phyloP scores from a whole-genome alignment of 2,888 invertebrate genomes.

The Hemistola chrysoprasaria region DNA sequence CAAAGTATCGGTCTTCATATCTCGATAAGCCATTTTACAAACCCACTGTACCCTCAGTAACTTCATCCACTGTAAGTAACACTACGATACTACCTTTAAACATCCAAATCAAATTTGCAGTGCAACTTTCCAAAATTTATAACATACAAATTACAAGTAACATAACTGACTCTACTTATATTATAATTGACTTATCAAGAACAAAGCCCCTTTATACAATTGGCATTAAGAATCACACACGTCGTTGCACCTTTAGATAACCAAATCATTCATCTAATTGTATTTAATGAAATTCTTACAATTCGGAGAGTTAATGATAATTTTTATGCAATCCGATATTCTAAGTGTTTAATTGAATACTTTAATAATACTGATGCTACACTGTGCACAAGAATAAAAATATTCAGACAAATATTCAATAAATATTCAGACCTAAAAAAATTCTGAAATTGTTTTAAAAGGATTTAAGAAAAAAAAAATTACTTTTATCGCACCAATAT shows the following conservation, averaged over 20 bases:
- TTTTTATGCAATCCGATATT: no score
- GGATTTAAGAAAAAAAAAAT: no score
- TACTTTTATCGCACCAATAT: no score
- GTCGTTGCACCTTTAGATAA: slow-evolving; percentile 33
- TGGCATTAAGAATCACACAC: slow-evolving; percentile 51
- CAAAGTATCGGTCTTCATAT: slow-evolving; percentile 80
- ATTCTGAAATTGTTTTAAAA: no score
- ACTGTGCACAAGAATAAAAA: not conserved
- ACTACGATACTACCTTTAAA: slow-evolving; percentile 22
- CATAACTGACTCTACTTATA: slow-evolving; percentile 12
- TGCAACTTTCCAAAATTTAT: slow-evolving; percentile 32
- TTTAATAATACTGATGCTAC: not conserved
- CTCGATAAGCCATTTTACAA: slow-evolving; percentile 83
- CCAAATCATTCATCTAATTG: slow-evolving; percentile 18
- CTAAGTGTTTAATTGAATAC: no score
- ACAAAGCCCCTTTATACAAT: slow-evolving; percentile 79
- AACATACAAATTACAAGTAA: not conserved
- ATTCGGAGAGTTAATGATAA: no score
- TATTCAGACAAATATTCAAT: no score
- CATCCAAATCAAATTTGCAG: slow-evolving; percentile 20
- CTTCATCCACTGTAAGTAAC: slow-evolving; percentile 78
- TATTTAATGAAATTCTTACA: slow-evolving; percentile 13
- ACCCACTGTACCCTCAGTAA: slow-evolving; percentile 84
- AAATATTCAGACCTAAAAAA: no score
- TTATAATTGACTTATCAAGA: slow-evolving; percentile 20